phyloP scores from a whole-genome alignment of 2,888 invertebrate genomes.

The Pocota personata region DNA sequence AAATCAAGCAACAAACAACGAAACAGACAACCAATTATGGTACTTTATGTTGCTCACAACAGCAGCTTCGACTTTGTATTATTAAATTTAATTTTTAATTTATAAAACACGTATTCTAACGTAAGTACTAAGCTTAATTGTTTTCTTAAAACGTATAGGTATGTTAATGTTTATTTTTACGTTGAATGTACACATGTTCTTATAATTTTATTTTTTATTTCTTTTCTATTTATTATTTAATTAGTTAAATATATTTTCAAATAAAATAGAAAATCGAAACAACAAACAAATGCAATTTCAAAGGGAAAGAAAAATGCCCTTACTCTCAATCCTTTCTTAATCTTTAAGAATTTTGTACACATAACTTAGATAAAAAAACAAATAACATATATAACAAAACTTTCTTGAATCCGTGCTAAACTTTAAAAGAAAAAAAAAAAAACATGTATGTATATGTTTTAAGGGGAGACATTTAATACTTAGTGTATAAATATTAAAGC shows the following conservation, averaged over 20 bases:
- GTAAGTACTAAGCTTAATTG: conserved; percentile 49
- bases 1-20: conserved; percentile 60
- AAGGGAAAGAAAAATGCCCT: conserved; percentile 11
- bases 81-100: conserved; percentile 57
- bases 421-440: conserved; percentile 9
- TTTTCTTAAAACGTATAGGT: not conserved
- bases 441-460: not conserved
- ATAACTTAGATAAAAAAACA: conserved; percentile 22
- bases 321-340: conserved; percentile 38
- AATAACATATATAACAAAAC: not conserved
- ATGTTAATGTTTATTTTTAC: conserved; percentile 8
- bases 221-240: not conserved
- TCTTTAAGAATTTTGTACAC: conserved; percentile 62
- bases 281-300: conserved; percentile 19
- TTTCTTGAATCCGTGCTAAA: conserved; percentile 15
- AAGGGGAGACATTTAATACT: conserved; percentile 24
- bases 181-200: not conserved
- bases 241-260: conserved; percentile 7
- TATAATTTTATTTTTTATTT: not conserved
- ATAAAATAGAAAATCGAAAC: conserved; percentile 8
- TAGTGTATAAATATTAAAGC: conserved; percentile 44
- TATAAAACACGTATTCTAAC: conserved; percentile 33
- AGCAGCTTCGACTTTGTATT: conserved; percentile 61
- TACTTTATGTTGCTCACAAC: conserved; percentile 35
- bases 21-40: conserved; percentile 29